phyloP scores from a whole-genome alignment of 2,113 vertebrate genomes.

The Oreotrochilus melanogaster region DNA sequence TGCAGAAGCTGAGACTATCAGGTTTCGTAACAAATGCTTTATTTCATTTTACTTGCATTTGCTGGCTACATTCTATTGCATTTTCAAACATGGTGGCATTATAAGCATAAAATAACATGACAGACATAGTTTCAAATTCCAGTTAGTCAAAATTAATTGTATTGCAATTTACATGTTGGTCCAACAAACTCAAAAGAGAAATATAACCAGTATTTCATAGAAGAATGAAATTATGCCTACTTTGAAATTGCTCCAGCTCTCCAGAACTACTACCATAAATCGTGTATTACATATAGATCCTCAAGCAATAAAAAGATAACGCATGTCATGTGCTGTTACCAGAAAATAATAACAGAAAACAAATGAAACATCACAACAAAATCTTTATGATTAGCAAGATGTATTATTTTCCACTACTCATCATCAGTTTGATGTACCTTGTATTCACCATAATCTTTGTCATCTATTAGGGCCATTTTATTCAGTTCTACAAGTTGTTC shows the following conservation, averaged over 20 bases:
- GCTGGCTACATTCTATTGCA: background rate
- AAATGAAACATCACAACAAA: constrained; percentile 30
- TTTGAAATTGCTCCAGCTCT: background rate
- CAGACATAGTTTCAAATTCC: background rate
- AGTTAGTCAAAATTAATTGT: background rate
- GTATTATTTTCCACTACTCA: constrained; percentile 42
- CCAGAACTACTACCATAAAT: background rate
- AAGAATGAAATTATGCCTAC: background rate
- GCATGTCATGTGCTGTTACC: background rate
- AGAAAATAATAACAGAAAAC: background rate
- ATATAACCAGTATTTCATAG: background rate
- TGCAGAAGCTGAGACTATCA: background rate
- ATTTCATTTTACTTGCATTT: constrained; percentile 4
- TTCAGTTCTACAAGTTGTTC: constrained; percentile 79
- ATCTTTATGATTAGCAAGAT: background rate
- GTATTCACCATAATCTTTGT: constrained; percentile 90
- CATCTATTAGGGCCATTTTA: constrained; percentile 86
- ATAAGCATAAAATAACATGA: no score
- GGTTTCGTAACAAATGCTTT: background rate
- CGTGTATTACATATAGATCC: background rate
- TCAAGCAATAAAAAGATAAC: background rate
- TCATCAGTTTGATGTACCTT: constrained; percentile 76
- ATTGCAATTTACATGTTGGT: background rate
- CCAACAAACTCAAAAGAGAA: background rate
- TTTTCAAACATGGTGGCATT: background rate